Conservation (phyloP, 2,113 vertebrate genomes). For the Perognathus longimembris region DNA sequence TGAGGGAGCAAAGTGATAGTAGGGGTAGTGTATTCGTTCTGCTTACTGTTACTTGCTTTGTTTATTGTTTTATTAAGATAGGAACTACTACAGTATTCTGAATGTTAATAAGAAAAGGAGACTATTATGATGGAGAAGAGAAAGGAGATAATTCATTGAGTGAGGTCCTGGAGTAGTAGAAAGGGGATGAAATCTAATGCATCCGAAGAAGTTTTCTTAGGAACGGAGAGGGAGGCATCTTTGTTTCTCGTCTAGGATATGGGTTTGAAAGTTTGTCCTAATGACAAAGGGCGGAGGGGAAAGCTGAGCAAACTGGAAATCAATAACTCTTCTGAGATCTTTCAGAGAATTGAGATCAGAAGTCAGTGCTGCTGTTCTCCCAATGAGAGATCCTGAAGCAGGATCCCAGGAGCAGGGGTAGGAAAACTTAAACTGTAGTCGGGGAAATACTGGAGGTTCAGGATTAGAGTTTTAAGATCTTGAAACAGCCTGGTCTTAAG, state of each 20-base stretch:
- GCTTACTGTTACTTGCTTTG: neutral
- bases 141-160: neutral
- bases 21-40: neutral
- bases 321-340: neutral
- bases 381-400: neutral
- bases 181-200: neutral
- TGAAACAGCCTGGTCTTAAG: neutral
- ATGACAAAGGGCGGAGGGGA: neutral
- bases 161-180: neutral
- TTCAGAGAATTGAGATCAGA: neutral
- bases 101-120: neutral
- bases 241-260: neutral
- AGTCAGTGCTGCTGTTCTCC: neutral
- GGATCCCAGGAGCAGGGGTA: neutral
- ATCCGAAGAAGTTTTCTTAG: neutral
- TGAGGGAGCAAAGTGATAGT: no score
- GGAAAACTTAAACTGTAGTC: neutral
- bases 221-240: neutral
- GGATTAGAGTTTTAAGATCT: neutral
- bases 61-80: neutral
- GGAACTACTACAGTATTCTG: neutral
- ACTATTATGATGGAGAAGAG: neutral
- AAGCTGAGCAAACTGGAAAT: neutral
- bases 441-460: neutral
- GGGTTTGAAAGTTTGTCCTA: neutral